Evolutionary conservation across 2,797 vertebrate genomes (phyloP).

Genomic region (Lagodon rhomboides): DNA sequence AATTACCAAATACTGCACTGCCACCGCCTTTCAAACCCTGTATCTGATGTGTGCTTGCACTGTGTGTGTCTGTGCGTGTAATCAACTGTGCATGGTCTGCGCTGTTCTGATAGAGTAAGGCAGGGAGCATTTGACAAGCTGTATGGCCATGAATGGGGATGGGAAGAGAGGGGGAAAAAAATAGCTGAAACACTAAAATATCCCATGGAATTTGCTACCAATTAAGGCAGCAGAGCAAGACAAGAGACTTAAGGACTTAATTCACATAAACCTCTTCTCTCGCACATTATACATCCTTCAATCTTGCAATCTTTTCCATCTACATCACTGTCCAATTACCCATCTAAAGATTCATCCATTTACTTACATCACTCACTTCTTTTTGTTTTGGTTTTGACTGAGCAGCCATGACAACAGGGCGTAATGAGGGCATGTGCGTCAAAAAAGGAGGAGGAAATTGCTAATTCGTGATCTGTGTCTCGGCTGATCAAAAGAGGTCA

Average conservation of each 20-base stretch:
- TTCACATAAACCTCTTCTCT: constrained; percentile 65
- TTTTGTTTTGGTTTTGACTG: constrained; percentile 18
- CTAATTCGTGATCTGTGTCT: constrained; percentile 14
- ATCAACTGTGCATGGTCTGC: constrained; percentile 55
- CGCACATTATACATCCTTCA: constrained; percentile 35
- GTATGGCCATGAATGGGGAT: constrained; percentile 80
- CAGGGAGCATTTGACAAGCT: constrained; percentile 50
- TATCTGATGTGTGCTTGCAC: constrained; percentile 42
- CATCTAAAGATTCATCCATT: constrained; percentile 18
- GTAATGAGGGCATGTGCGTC: constrained; percentile 24
- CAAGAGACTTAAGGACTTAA: constrained; percentile 65
- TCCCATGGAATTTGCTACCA: constrained; percentile 78
- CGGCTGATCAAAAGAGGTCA: neutral
- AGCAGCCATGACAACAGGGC: constrained; percentile 31
- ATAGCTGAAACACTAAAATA: constrained; percentile 79
- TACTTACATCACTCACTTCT: constrained; percentile 8
- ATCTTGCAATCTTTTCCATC: constrained; percentile 43
- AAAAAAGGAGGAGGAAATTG: constrained; percentile 5
- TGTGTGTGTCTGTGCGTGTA: constrained; percentile 26
- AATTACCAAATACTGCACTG: constrained; percentile 52
- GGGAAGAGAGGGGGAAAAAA: constrained; percentile 59
- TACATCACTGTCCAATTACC: constrained; percentile 26
- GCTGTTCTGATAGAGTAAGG: constrained; percentile 39
- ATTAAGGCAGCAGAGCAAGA: constrained; percentile 83
- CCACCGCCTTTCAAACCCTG: constrained; percentile 47